Percentiles rank a stretch among this genome's conserved stretches.
These are phyloP conservation scores for Sebastes oblongus DNA, from an alignment of 2,797 vertebrate species.

Conservation along the genomic window DNA sequence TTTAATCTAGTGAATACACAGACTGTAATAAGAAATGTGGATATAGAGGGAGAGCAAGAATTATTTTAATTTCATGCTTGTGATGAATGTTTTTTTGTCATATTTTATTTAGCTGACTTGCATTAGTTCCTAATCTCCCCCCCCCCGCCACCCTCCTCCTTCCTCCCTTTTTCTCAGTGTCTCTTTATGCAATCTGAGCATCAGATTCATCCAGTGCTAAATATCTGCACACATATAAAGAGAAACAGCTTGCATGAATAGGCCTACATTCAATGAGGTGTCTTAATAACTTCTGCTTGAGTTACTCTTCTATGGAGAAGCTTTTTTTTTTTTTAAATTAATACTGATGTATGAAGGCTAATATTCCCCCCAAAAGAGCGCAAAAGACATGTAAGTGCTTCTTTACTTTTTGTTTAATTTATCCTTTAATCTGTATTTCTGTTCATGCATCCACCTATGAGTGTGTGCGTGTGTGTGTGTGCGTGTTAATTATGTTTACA, in stretches of 20 bases:
- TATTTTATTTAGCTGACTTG: conserved; percentile 77
- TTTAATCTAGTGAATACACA: conserved; percentile 86
- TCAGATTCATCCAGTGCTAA: conserved; percentile 60
- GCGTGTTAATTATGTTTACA: conserved; percentile 82
- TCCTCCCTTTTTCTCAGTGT: background rate
- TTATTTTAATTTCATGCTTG: conserved; percentile 86
- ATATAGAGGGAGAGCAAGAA: conserved; percentile 75
- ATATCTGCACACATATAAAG: conserved; percentile 67
- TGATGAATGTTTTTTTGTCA: conserved; percentile 71
- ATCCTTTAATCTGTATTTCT: background rate
- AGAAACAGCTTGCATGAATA: conserved; percentile 45
- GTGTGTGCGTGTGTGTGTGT: background rate
- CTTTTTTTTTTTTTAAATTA: background rate
- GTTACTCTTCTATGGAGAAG: conserved; percentile 44
- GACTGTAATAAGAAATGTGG: conserved; percentile 78
- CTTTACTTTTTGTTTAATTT: background rate
- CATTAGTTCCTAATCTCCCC: conserved; percentile 74
- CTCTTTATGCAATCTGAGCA: conserved; percentile 72
- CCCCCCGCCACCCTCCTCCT: background rate
- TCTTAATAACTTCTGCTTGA: conserved; percentile 54
- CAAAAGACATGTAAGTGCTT: background rate
- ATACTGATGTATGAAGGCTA: conserved; percentile 5
- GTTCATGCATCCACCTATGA: background rate
- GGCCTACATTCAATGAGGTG: conserved; percentile 47
- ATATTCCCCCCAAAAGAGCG: background rate